Conservation (phyloP, 92 coral and sea anemone genomes). For the Hydrozoanthus gracilis region DNA sequence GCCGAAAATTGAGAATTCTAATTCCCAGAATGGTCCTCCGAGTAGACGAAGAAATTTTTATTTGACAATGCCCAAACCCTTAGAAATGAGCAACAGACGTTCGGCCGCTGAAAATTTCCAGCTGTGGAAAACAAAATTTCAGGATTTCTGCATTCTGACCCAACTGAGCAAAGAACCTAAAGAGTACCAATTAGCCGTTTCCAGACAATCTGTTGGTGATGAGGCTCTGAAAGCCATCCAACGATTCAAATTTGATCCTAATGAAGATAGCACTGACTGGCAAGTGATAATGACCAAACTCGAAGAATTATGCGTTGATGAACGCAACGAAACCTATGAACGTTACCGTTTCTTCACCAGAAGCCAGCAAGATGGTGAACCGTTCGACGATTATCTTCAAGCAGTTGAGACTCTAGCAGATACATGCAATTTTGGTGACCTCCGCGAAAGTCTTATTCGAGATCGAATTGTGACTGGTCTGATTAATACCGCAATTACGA, state of each 20-base stretch:
- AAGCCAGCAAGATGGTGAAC: not conserved
- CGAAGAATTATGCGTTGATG: no score
- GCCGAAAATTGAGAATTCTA: not conserved
- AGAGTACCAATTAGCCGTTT: slow-evolving; percentile 42
- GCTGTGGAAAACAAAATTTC: slow-evolving; percentile 40
- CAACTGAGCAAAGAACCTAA: slow-evolving; percentile 31
- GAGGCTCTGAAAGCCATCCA: slow-evolving; percentile 45
- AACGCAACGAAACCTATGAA: slow-evolving; percentile 22
- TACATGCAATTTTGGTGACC: not conserved
- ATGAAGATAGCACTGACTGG: slow-evolving; percentile 38
- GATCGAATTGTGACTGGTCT: not conserved
- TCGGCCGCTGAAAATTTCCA: slow-evolving; percentile 48
- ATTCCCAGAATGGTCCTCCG: not conserved
- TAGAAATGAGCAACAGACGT: slow-evolving; percentile 37
- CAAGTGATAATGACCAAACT: slow-evolving; percentile 14
- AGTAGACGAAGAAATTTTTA: not conserved
- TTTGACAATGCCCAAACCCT: slow-evolving; percentile 2
- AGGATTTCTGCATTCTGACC: slow-evolving; percentile 37
- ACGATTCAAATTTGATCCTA: slow-evolving; percentile 2
- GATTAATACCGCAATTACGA: not conserved
- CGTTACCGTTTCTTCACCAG: not conserved
- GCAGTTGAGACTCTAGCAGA: not conserved
- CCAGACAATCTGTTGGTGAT: slow-evolving; percentile 40
- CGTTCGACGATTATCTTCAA: not conserved
- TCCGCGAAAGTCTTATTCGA: not conserved